phyloP scores from a whole-genome alignment of 1,140 invertebrate genomes.

The Pseudomyrmex cubaensis region DNA sequence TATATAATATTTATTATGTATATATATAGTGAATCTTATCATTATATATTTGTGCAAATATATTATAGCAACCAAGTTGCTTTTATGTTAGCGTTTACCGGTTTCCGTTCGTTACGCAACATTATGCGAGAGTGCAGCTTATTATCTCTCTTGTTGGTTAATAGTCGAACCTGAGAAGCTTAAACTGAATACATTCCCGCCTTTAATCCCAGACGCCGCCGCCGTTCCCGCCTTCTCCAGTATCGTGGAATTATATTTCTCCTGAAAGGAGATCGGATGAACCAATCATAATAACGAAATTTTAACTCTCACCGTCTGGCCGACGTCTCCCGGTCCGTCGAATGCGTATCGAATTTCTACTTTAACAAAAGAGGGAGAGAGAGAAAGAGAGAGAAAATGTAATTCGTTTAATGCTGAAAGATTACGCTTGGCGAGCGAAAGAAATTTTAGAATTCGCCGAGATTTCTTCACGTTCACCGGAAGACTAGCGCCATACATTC shows the following conservation, averaged over 20 bases:
- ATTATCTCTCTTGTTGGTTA: conserved; percentile 31
- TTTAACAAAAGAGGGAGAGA: neutral
- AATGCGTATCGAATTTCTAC: conserved; percentile 48
- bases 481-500: conserved; percentile 5
- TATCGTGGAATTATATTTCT: conserved; percentile 53
- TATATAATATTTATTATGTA: neutral
- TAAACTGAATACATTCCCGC: conserved; percentile 53
- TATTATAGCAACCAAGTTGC: neutral
- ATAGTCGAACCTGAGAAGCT: conserved; percentile 51
- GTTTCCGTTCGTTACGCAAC: conserved; percentile 9
- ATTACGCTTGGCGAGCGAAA: neutral
- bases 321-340: neutral
- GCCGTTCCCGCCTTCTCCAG: conserved; percentile 5
- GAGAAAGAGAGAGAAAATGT: neutral
- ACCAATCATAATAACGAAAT: conserved; percentile 62
- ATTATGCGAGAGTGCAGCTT: conserved; percentile 15
- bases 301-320: conserved; percentile 22
- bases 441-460: conserved; percentile 13
- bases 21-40: neutral
- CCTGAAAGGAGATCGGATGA: conserved; percentile 57
- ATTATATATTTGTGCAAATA: neutral
- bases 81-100: conserved; percentile 15
- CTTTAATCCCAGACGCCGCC: conserved; percentile 24
- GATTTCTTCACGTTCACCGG: neutral
- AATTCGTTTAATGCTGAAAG: conserved; percentile 48